Evolutionary conservation across 2,888 invertebrate species (phyloP), one percentile per base, ranked within the genome.

Genomic region (Chrysolina haemoptera): DNA sequence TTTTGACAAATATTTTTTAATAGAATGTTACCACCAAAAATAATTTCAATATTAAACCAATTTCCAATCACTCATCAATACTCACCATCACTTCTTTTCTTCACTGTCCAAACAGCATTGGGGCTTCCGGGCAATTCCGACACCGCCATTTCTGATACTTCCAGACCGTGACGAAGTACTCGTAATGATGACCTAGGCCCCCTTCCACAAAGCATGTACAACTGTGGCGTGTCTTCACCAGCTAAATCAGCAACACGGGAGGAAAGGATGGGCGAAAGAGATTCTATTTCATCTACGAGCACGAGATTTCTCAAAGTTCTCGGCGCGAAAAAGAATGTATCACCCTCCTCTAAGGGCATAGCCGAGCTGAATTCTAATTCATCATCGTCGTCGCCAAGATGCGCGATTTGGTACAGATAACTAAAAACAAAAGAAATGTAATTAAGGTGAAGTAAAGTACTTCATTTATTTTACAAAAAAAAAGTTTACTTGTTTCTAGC

Each of bases 131-230:
- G 99, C 81, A 99, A 90, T 88, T 99, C 99, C 27, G 98, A 98
- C 2, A 99, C 98, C 74, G 99, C 99, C 99, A 99, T 99, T 89
- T 99, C 99, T 0, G 98, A 96, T 1, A 99, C 98, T 90, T 99
- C 99, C 67, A 99, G 90, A 82, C 99, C 99, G 88, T 99, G 99
- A 27, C 99, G 91, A 11, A 99, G 89, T 0, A 99, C 97, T 84
- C 98, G 91, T 62, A 99, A 87, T 0, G 98, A 95, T 0, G 99
- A 99, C 62, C 99, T 91, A 0, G 99, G 95, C 0, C 99, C 99
- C 76, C 98, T 90, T 0, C 99, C 99, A 89, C 99, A 99, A 2
- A 98, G 92, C 85, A 98, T 93, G 88, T 99, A 99, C 76, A 99
- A 91, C 89, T 99, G 99, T 0, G 99, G 99, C 0, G 99, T 99